Evolutionary conservation across 2,888 invertebrate species (phyloP).

Genomic region (Gastracanthus pulcherrimus): DNA sequence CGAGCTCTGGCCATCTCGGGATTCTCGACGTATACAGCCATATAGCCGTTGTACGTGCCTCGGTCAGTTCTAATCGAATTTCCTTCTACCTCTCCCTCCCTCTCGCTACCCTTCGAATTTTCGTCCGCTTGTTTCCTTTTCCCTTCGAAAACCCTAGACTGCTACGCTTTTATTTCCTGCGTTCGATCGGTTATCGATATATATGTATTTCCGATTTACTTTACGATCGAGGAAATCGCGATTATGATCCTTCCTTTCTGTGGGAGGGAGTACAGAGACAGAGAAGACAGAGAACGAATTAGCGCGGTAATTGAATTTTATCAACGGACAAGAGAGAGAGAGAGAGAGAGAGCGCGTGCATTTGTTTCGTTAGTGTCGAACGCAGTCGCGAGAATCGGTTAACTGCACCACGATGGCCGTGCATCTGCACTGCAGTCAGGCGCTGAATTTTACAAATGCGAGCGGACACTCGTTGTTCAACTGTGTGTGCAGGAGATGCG

Average conservation of each 20-base stretch:
- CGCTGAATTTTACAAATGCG: background rate
- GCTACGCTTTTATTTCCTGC: background rate
- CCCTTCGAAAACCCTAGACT: too few relatives aligned
- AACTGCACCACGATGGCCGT: background rate
- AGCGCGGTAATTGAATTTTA: too few relatives aligned
- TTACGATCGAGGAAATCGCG: background rate
- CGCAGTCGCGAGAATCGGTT: background rate
- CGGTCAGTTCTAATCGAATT: constrained; percentile 7
- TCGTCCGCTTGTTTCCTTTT: too few relatives aligned
- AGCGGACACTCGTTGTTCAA: background rate
- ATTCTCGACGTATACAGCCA: constrained; percentile 42
- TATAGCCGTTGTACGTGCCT: background rate
- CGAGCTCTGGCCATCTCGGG: background rate
- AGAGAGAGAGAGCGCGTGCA: too few relatives aligned
- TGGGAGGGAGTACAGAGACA: too few relatives aligned
- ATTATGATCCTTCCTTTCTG: too few relatives aligned
- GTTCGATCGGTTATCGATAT: background rate
- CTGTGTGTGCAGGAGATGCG: background rate
- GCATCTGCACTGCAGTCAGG: too few relatives aligned
- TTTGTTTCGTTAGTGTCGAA: too few relatives aligned
- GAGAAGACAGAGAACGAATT: too few relatives aligned
- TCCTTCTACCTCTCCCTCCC: background rate
- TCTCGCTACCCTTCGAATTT: background rate
- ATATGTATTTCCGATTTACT: background rate
- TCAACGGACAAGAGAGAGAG: too few relatives aligned